Base-by-base conservation (phyloP, 2,888 invertebrate species). In the Atrina japonica region DNA sequence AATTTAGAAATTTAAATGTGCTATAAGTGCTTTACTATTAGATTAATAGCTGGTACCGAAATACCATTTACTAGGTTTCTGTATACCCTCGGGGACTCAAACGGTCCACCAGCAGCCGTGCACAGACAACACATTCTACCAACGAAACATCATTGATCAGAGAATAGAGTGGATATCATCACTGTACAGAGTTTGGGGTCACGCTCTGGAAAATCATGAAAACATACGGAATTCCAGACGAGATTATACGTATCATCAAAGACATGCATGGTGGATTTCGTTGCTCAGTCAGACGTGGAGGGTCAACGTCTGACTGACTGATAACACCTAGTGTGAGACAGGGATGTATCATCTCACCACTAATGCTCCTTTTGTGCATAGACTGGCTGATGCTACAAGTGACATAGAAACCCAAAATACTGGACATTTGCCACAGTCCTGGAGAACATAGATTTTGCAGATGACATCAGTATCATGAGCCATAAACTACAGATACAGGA, bases 281-380 rank as follows among this genome's bases (percentile, higher is more conserved):
- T n/a, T 59, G 50, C 23, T 23, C 47, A 40, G 59, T 66, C 1
- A 35, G 45, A 14, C 59, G 64, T 25, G 49, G 30, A 14, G 63
- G 63, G 9, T n/a, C 45, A 21, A 41, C 43, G 3, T 47, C 67
- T 14, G 67, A 64, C 30, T 25, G 47, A 16, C 58, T 11, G 7
- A 56, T 72, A 29, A 64, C 41, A 25, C 61, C 30, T 40, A 67
- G 68, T 2, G 58, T 58, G 2, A 58, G 61, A 27, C 59, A 72
- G 25, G 67, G 66, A 27, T 58, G 59, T 16, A 21, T 68, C n/a
- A 25, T 64, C 9, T 63, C 67, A n/a, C 67, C 59, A 2, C 21
- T 68, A 7, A 14, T 58, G 14, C 68, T 68, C 25, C 29, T 30
- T n/a, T n/a, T 63, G 21, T 56, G 23, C 9, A 56, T 61, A 14